Evolutionary conservation across 2,797 vertebrate species (phyloP).

Genomic region (Pseudocheirus occidentalis): DNA sequence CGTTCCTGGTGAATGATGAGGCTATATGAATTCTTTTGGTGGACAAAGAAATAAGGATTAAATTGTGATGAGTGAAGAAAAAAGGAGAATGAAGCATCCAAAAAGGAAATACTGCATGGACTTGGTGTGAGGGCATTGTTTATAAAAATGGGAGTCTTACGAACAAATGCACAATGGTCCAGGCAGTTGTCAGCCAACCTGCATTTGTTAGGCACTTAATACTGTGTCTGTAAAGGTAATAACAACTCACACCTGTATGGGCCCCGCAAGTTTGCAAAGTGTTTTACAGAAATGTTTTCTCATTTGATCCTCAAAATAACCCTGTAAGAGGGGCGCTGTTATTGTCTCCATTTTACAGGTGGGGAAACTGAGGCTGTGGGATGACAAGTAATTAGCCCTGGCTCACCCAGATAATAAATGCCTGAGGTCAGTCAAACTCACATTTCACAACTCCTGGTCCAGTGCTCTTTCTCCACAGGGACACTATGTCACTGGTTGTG

Average conservation of each 20-base stretch:
- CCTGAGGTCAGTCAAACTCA: neutral
- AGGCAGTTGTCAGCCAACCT: too few relatives aligned
- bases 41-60: neutral
- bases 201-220: neutral
- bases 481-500: neutral
- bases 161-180: neutral
- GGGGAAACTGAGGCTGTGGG: neutral
- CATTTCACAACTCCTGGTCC: neutral
- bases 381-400: neutral
- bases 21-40: neutral
- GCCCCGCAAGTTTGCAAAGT: neutral
- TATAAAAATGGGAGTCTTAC: neutral
- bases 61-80: neutral
- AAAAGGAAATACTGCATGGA: neutral
- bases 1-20: neutral
- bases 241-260: neutral
- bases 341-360: neutral
- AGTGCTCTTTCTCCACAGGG: accelerated
- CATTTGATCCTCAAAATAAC: neutral
- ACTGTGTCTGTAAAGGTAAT: neutral
- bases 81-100: neutral
- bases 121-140: neutral
- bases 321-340: neutral
- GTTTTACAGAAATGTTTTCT: neutral
- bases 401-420: neutral